These are phyloP conservation scores for Himalopsyche kuldschensis DNA, from an alignment of 2,888 invertebrate genomes.

Conservation along the genomic window DNA sequence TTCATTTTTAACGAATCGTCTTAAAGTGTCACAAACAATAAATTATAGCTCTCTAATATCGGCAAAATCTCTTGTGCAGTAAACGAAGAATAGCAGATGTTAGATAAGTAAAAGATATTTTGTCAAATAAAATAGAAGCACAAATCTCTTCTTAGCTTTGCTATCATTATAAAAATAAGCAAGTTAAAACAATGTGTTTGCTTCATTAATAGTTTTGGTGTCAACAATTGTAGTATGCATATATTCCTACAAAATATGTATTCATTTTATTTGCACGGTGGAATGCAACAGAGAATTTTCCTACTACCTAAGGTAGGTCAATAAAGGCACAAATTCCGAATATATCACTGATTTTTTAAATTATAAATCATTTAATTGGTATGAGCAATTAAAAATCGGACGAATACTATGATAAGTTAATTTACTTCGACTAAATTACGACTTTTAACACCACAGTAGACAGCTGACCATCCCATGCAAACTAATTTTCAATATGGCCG, in stretches of 20 bases:
- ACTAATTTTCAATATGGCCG: slow-evolving; percentile 61
- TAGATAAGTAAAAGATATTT: slow-evolving; percentile 27
- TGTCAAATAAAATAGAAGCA: slow-evolving; percentile 24
- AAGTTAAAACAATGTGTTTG: background rate
- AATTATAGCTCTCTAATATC: background rate
- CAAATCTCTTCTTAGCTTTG: background rate
- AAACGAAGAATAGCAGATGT: slow-evolving; percentile 27
- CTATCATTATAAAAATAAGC: slow-evolving; percentile 11
- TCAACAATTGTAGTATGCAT: background rate
- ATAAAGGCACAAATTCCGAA: slow-evolving; percentile 20
- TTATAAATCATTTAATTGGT: background rate
- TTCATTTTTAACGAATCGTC: slow-evolving; percentile 60
- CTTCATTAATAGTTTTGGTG: background rate
- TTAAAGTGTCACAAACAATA: background rate
- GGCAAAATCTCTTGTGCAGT: background rate
- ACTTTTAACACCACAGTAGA: slow-evolving; percentile 44
- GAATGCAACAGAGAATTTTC: slow-evolving; percentile 58
- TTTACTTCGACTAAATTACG: background rate
- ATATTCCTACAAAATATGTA: slow-evolving; percentile 13
- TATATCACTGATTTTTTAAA: background rate
- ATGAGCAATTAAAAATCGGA: background rate
- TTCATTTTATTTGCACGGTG: slow-evolving; percentile 49
- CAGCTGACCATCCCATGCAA: slow-evolving; percentile 62
- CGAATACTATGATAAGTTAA: background rate
- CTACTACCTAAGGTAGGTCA: slow-evolving; percentile 48